phyloP scores from a whole-genome alignment of 1,140 invertebrate species.

The Anthonomus grandis region DNA sequence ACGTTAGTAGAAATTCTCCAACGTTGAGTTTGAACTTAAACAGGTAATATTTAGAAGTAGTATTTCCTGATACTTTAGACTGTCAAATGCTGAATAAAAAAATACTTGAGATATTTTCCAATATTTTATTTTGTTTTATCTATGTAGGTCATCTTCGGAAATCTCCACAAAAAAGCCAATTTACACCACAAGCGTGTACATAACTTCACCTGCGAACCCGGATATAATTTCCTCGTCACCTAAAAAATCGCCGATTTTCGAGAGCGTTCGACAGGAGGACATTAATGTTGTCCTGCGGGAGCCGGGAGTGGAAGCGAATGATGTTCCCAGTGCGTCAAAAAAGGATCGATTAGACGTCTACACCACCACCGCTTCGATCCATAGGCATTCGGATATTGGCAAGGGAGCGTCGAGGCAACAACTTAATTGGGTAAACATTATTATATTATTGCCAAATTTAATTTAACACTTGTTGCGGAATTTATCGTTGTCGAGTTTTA shows the following conservation, averaged over 20 bases:
- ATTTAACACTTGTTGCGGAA: too few relatives aligned
- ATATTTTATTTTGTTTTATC: background rate
- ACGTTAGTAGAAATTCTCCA: slow-evolving; percentile 31
- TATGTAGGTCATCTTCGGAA: slow-evolving; percentile 11
- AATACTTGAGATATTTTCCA: background rate
- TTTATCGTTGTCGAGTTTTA: too few relatives aligned
- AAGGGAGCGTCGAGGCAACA: slow-evolving; percentile 17
- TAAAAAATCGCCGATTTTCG: slow-evolving; percentile 34
- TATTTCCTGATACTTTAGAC: too few relatives aligned
- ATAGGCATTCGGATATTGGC: slow-evolving; percentile 35
- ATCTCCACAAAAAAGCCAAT: slow-evolving; percentile 20
- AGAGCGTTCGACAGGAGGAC: slow-evolving; percentile 29
- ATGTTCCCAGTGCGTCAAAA: background rate
- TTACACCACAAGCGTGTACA: slow-evolving; percentile 47
- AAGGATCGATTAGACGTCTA: slow-evolving; percentile 23
- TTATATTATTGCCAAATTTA: too few relatives aligned
- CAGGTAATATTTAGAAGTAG: too few relatives aligned
- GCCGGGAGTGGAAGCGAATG: background rate
- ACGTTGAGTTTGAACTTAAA: slow-evolving; percentile 23
- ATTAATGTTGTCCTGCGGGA: slow-evolving; percentile 22
- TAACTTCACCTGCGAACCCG: slow-evolving; percentile 39
- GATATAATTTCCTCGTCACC: slow-evolving; percentile 10
- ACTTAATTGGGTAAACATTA: slow-evolving; percentile 37
- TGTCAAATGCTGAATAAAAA: too few relatives aligned
- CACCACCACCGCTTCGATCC: slow-evolving; percentile 37